Percentiles rank a stretch among this genome's conserved stretches.
These are phyloP conservation scores for Neostethus bicornis DNA, from an alignment of 2,797 vertebrate genomes.

Conservation along the genomic window DNA sequence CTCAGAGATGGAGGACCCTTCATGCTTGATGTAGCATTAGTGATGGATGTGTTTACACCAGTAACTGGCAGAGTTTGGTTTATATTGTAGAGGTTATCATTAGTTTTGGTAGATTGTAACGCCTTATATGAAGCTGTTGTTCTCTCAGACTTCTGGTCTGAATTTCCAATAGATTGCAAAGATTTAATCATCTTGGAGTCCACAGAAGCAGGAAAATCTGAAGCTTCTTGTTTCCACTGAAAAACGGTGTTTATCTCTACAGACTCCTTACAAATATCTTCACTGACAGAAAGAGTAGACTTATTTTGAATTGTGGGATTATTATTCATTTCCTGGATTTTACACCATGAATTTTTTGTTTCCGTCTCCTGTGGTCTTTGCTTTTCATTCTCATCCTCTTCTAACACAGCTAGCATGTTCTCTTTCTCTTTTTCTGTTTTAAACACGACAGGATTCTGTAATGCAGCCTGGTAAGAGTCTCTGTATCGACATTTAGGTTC, in stretches of 20 bases:
- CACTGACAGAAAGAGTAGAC: conserved; percentile 14
- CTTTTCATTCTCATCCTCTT: conserved; percentile 72
- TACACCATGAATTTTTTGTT: conserved; percentile 30
- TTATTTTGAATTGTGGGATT: conserved; percentile 36
- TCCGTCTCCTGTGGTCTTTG: conserved; percentile 42
- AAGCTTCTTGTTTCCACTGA: conserved; percentile 50
- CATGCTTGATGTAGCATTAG: conserved; percentile 2
- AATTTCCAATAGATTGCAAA: conserved; percentile 3
- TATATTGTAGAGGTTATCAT: conserved; percentile 18
- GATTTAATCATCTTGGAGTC: conserved; percentile 29
- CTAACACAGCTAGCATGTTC: conserved; percentile 65
- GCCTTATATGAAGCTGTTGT: conserved; percentile 32
- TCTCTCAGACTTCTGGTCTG: conserved; percentile 27
- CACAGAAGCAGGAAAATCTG: conserved; percentile 21
- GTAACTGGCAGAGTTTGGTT: conserved; percentile 19
- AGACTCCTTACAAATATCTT: conserved; percentile 57
- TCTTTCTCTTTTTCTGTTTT: conserved; percentile 47
- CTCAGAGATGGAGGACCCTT: conserved; percentile 27
- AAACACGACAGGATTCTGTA: conserved; percentile 77
- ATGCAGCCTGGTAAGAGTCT: conserved; percentile 81
- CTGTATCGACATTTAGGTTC: conserved; percentile 77
- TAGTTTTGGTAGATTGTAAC: conserved; percentile 14
- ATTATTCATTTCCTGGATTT: conserved; percentile 25
- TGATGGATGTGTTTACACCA: conserved; percentile 3
- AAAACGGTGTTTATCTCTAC: conserved; percentile 52